Base-by-base conservation (phyloP, 2,797 vertebrate species). In the Serranus cabrilla region DNA sequence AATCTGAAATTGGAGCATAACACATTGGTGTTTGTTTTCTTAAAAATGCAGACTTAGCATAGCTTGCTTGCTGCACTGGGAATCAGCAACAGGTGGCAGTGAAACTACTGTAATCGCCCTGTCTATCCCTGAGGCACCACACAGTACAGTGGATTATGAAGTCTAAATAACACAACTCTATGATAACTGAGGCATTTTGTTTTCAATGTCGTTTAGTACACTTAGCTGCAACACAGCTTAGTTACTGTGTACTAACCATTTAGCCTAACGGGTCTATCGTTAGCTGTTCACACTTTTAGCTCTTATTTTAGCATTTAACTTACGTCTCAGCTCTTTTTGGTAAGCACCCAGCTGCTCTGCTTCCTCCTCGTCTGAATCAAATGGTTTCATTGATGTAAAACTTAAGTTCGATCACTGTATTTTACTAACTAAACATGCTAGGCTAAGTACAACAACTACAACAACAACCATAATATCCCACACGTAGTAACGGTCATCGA, bases 241-340 rank as follows among this genome's bases (percentile, higher is more conserved):
- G 12, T 14, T 14, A 11, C 31, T 40, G 18, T 27, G 12, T 60
- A 27, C 11, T 18, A 37, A n/a, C 25, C 18, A 31, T 21, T 70
- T 40, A 58, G 8, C 34, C 10, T 11, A 62, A 77, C 43, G 6
- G 20, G 1, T 37, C 3, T 2, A 4, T 6, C 7, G 37, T n/a
- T 27, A 55, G 42, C 18, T 27, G 25, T 79, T 81, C 74, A 81
- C 75, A 64, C 20, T 46, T 18, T 8, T 47, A 58, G 40, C 16
- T 4, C 3, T 20, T 34, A 47, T 25, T 10, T 31, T 14, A 52
- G 18, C 39, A 40, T 31, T n/a, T 2, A 68, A 84, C 88, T 80
- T 76, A 96, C 95, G 90, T 84, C 93, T 93, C 49, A 94, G 70
- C 42, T 94, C 87, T 51, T 92, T 93, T 1, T 92, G 89, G 27